Percentiles rank a stretch among this genome's conserved stretches.
Conservation (phyloP, 2,888 invertebrate genomes). For the Nymphalis c-album region DNA sequence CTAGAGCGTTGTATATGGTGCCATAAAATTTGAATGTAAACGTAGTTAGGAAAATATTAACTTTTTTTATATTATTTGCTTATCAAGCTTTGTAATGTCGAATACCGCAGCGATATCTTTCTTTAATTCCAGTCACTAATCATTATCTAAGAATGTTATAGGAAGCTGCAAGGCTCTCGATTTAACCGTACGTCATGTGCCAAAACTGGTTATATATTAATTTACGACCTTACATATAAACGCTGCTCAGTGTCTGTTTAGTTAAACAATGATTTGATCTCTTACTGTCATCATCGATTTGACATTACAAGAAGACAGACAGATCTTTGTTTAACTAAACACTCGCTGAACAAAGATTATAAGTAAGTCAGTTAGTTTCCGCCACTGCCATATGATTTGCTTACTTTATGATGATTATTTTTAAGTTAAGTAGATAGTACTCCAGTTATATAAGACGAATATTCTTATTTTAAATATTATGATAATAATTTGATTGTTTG, state of each 20-base stretch:
- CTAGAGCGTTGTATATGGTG: slow-evolving; percentile 54
- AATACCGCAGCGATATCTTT: not conserved
- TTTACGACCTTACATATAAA: not conserved
- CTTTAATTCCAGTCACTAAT: not conserved
- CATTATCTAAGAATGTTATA: not conserved
- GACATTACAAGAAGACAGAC: too few species aligned
- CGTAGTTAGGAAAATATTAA: slow-evolving; percentile 60
- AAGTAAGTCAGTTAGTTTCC: slow-evolving; percentile 26
- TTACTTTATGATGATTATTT: slow-evolving; percentile 36
- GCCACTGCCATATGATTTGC: slow-evolving; percentile 50
- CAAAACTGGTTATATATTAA: slow-evolving; percentile 42
- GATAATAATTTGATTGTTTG: slow-evolving; percentile 30
- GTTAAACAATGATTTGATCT: too few species aligned
- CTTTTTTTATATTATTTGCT: slow-evolving; percentile 39
- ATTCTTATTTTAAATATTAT: slow-evolving; percentile 44
- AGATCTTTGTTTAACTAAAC: too few species aligned
- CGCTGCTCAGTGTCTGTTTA: too few species aligned
- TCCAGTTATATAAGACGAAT: slow-evolving; percentile 43
- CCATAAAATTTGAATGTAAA: slow-evolving; percentile 59
- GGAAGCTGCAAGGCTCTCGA: slow-evolving; percentile 12
- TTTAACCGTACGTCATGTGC: slow-evolving; percentile 44
- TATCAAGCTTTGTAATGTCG: slow-evolving; percentile 15
- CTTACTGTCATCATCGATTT: too few species aligned
- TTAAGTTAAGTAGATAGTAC: slow-evolving; percentile 38
- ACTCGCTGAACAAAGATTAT: too few species aligned